Evolutionary conservation across 1,140 invertebrate species (phyloP).

Genomic region (Vanessa atalanta): DNA sequence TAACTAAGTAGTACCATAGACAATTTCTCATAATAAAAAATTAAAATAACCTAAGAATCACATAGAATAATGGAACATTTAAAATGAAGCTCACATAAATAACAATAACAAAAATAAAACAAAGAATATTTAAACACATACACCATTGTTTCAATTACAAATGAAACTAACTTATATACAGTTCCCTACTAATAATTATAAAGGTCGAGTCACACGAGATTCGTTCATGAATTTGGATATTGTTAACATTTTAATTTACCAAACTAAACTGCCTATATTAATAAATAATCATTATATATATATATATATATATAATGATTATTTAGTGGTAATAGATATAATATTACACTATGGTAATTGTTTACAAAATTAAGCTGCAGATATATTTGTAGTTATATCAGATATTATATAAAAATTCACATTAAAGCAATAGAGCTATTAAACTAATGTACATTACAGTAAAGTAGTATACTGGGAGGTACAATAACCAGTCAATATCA

Average conservation of each 20-base stretch:
- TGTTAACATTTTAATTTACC: background rate
- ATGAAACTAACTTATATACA: slow-evolving; percentile 10
- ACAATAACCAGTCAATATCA: slow-evolving; percentile 44
- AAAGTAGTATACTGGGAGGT: slow-evolving; percentile 48
- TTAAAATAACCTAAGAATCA: slow-evolving; percentile 34
- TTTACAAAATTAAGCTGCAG: slow-evolving; percentile 38
- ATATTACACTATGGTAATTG: slow-evolving; percentile 22
- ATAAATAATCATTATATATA: too few species aligned
- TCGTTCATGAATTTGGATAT: slow-evolving; percentile 14
- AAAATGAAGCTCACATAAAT: slow-evolving; percentile 59
- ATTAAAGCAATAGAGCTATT: slow-evolving; percentile 25
- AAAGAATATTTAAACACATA: slow-evolving; percentile 20
- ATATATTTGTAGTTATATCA: slow-evolving; percentile 26
- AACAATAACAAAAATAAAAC: slow-evolving; percentile 60
- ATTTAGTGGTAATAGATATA: slow-evolving; percentile 15
- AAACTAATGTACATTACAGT: slow-evolving; percentile 23
- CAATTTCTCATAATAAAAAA: slow-evolving; percentile 12
- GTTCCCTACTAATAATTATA: slow-evolving; percentile 16
- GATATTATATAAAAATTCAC: slow-evolving; percentile 31
- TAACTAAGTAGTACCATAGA: slow-evolving; percentile 15
- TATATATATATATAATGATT: background rate
- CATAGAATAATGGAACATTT: slow-evolving; percentile 36
- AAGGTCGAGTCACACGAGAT: slow-evolving; percentile 22
- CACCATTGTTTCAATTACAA: slow-evolving; percentile 1
- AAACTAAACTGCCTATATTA: slow-evolving; percentile 2